Evolutionary conservation across 2,113 vertebrate species (phyloP), one percentile per base, ranked within the genome.

Genomic region (Bubalus kerabau): DNA sequence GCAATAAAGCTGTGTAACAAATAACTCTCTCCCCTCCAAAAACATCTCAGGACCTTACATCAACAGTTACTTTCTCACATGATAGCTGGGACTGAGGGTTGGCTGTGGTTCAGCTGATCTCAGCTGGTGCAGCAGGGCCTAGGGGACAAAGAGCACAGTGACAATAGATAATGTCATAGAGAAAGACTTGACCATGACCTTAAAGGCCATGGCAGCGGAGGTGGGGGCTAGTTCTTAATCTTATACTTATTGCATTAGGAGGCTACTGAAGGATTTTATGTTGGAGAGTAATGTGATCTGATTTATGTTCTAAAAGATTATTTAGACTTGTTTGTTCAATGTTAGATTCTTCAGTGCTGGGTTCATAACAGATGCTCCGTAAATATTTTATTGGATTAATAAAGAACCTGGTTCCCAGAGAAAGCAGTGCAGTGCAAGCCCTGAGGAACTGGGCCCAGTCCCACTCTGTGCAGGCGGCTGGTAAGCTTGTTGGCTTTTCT

Each of bases 371-470:
- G 87, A 74, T 52, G 52, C 26, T 60, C 26, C 21, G 6, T 92
- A 50, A 87, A 87, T 95, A 92, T 78, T 97, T 96, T 71, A 67
- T 54, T 83, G 17, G 30, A 26, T 96, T 93, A 48, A 89, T 92
- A 81, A 95, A 36, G 59, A 97, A 59, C 4, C 57, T 24, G 13
- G n/a, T 64, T 82, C 40, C 78, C 43, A 52, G 83, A n/a, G 74
- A 87, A 87, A 90, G 54, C 28, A 52, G 16, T 12, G 28, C 12
- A 24, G 12, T 40, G 46, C 23, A 28, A 50, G 56, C 13, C 21
- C 3, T 0, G 15, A 74, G 82, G 12, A 62, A 6, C 0, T 82
- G 87, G 48, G 19, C 52, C 3, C 19, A 2, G 5, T 11, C 46
- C 64, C 32, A 4, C n/a, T 40, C n/a, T 60, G 17, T 24, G 30